These are phyloP conservation scores for Lamprotornis superbus DNA, from an alignment of 2,113 vertebrate species.

Conservation along the genomic window DNA sequence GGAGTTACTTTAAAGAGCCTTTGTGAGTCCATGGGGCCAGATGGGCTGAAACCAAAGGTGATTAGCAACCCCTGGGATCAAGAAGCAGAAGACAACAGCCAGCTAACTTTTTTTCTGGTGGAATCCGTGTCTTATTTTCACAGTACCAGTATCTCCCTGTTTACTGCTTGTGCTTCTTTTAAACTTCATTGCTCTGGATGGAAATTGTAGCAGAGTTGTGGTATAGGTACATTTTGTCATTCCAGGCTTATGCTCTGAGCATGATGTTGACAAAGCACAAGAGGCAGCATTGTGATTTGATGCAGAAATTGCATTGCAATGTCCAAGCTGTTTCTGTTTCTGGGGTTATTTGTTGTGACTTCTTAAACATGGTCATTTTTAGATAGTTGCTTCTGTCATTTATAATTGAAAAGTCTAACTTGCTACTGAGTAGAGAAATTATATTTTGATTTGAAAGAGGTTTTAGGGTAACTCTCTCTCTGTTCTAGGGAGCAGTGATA, in stretches of 20 bases:
- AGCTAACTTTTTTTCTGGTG: not conserved
- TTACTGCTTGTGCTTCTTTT: not conserved
- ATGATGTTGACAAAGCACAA: not conserved
- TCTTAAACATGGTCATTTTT: not conserved
- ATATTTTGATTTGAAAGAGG: not conserved
- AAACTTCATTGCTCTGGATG: not conserved
- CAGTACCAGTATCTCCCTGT: not conserved
- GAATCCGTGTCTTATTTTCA: not conserved
- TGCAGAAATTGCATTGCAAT: not conserved
- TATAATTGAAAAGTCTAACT: not conserved
- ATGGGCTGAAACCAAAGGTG: not conserved
- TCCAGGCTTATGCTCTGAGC: not conserved
- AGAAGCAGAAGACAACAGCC: not conserved
- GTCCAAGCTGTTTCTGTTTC: not conserved
- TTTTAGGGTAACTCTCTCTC: not conserved
- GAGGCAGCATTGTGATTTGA: not conserved
- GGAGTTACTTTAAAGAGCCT: not conserved
- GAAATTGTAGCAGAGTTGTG: not conserved
- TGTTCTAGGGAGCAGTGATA: not conserved
- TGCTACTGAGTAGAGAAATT: not conserved
- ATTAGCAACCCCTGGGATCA: not conserved
- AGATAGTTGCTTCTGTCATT: not conserved
- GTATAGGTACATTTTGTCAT: not conserved
- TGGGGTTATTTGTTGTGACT: not conserved
- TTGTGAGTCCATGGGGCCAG: accelerated